Evolutionary conservation across 1,140 invertebrate species (phyloP).

Genomic region (Bombus huntii): DNA sequence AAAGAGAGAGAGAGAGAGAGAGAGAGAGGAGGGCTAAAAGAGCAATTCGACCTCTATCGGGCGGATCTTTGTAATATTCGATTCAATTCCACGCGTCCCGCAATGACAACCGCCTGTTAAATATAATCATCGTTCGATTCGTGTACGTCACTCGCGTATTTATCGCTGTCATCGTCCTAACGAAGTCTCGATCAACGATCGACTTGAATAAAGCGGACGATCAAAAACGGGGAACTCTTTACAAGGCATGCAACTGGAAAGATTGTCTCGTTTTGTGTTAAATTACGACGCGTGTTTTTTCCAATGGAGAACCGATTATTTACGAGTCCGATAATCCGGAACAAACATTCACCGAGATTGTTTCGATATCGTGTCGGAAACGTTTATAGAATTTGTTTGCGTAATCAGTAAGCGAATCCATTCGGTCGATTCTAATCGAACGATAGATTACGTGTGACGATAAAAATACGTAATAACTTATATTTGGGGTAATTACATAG

Average conservation of each 20-base stretch:
- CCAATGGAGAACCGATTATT: background rate
- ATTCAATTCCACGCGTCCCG: constrained; percentile 19
- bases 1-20: no score
- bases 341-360: background rate
- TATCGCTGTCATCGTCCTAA: constrained; percentile 32
- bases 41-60: background rate
- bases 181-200: constrained; percentile 20
- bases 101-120: constrained; percentile 23
- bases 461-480: no score
- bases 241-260: background rate
- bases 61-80: constrained; percentile 10
- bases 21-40: no score
- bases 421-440: background rate
- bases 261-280: background rate
- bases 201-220: background rate
- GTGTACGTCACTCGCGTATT: constrained; percentile 35
- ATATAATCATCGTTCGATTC: constrained; percentile 46
- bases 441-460: no score
- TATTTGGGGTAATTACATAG: no score
- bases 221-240: background rate
- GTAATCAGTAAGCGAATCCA: background rate
- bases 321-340: background rate
- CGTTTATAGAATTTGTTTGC: background rate
- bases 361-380: background rate
- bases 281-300: background rate